Conservation (phyloP, 2,797 vertebrate genomes). For the Apogon hyalosoma region DNA sequence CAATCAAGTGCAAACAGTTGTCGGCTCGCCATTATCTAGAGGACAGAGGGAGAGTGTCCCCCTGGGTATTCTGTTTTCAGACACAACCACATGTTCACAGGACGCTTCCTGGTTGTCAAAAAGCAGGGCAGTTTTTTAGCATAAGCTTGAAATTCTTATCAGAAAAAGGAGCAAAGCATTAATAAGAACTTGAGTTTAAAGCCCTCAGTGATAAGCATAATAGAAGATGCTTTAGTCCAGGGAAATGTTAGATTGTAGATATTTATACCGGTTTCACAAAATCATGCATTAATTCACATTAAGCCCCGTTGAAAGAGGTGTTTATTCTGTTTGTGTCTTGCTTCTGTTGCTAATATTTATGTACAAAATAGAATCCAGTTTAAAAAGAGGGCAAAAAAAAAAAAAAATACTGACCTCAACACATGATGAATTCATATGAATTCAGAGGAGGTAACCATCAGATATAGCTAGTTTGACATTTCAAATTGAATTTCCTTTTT, state of each 20-base stretch:
- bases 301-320: too few species aligned
- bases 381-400: conserved; percentile 10
- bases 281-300: too few species aligned
- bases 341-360: too few species aligned
- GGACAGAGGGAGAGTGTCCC: conserved; percentile 18
- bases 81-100: conserved; percentile 13
- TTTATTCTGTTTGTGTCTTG: too few species aligned
- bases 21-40: conserved; percentile 39
- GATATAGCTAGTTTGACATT: conserved; percentile 32
- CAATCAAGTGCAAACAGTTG: conserved; percentile 55
- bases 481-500: conserved; percentile 59
- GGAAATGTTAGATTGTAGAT: too few species aligned
- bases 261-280: too few species aligned
- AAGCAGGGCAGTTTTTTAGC: not conserved
- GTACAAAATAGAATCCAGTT: too few species aligned
- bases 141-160: too few species aligned
- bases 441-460: conserved; percentile 9
- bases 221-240: too few species aligned
- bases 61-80: conserved; percentile 8
- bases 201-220: too few species aligned
- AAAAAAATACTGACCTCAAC: not conserved
- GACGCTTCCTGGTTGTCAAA: not conserved
- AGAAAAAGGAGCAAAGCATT: too few species aligned
- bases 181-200: too few species aligned
- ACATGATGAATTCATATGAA: not conserved